A percentile compares a stretch with the other conserved stretches of the same genome.
Evolutionary conservation across 2,113 vertebrate species (phyloP).

Genomic region (Alexandromys fortis): DNA sequence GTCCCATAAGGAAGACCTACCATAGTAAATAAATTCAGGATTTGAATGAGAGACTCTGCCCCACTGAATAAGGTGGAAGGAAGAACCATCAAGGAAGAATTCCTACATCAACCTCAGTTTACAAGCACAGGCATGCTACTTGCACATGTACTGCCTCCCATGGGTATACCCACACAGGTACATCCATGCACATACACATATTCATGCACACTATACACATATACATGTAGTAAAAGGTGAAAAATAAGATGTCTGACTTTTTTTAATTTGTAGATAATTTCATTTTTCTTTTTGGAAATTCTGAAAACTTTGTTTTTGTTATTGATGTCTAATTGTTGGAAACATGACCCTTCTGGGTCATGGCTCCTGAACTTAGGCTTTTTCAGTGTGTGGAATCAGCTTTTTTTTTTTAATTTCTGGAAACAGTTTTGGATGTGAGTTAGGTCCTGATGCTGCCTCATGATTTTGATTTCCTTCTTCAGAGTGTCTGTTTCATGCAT

Average conservation of each 20-base stretch:
- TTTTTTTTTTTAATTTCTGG: neutral
- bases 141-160: neutral
- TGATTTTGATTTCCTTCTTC: neutral
- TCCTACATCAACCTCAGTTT: neutral
- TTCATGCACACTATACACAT: neutral
- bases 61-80: neutral
- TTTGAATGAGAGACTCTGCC: neutral
- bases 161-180: neutral
- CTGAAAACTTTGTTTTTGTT: neutral
- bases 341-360: neutral
- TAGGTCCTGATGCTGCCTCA: neutral
- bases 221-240: neutral
- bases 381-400: neutral
- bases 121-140: neutral
- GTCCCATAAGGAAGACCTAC: neutral
- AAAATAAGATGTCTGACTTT: neutral
- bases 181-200: neutral
- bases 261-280: too few relatives aligned
- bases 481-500: neutral
- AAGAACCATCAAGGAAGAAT: neutral
- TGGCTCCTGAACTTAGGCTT: neutral
- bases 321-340: neutral
- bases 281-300: neutral
- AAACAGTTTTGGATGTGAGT: neutral
- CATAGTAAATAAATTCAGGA: neutral